These are phyloP conservation scores for Tanytarsus gracilentus DNA, from an alignment of 2,888 invertebrate genomes.

Conservation along the genomic window DNA sequence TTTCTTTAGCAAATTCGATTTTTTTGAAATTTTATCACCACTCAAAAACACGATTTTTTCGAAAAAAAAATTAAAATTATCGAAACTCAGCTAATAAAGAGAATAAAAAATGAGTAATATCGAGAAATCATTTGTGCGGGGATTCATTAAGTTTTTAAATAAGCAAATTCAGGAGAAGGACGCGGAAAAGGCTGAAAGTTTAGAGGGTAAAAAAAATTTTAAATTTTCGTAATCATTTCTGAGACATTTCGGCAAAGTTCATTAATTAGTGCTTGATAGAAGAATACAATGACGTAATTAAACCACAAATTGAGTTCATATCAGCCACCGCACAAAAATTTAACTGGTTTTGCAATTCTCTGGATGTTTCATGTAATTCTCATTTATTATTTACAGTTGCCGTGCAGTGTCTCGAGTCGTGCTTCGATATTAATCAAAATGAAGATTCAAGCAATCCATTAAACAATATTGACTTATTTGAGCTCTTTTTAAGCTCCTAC, in stretches of 20 bases:
- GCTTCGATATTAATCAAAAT: constrained; percentile 58
- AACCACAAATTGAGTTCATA: too few relatives aligned
- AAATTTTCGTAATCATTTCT: not conserved
- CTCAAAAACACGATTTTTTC: not conserved
- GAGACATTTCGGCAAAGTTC: too few relatives aligned
- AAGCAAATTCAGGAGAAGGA: not conserved
- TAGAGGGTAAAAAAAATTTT: not conserved
- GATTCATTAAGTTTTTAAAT: constrained; percentile 14
- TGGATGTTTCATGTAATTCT: not conserved
- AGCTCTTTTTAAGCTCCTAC: constrained; percentile 43
- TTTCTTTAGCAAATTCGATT: too few relatives aligned
- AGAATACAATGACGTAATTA: too few relatives aligned
- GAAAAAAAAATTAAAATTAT: not conserved
- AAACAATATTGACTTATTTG: constrained; percentile 42
- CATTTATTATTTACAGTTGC: constrained; percentile 52
- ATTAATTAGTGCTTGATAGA: too few relatives aligned
- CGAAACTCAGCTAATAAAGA: too few relatives aligned
- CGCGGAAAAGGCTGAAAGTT: not conserved
- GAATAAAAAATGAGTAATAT: constrained; percentile 18
- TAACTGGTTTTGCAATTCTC: not conserved
- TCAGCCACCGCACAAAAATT: too few relatives aligned
- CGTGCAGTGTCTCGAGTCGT: constrained; percentile 86
- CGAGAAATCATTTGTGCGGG: constrained; percentile 12
- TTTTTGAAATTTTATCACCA: not conserved
- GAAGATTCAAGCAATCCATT: constrained; percentile 33